Evolutionary conservation across 2,113 vertebrate genomes (phyloP), one percentile per base, ranked within the genome.

Genomic region (Muntiacus reevesi): DNA sequence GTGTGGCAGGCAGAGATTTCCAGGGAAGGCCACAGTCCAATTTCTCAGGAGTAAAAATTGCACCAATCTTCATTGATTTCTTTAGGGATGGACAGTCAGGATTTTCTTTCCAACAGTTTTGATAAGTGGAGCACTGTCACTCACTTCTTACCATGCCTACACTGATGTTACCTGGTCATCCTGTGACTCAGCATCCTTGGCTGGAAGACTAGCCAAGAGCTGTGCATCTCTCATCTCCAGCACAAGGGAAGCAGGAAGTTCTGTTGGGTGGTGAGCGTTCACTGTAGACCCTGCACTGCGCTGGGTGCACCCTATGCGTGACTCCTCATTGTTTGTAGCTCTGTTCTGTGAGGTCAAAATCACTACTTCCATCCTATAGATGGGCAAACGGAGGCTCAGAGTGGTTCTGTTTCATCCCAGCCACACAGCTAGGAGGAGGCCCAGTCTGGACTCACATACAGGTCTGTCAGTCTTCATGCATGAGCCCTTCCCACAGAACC

Each of bases 131-230:
- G 52, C 50, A 17, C 15, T 12, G 60, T 92, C 90, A 90, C 59
- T 16, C 25, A 92, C 62, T 94, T 91, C 90, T 87, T 25, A 71
- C 71, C 67, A 74, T 45, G 62, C 94, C 50, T 91, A 33, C 25
- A 40, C 21, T 0, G 7, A 14, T 54, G 67, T 97, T 50, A 36
- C 47, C 87, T 74, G 86, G 59, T 52, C 55, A 17, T 74, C 33
- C 79, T 2, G 1, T 95, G 96, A 97, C 79, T 97, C 96, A 96
- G 62, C 33, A 64, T 14, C 50, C 45, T 81, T 25, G 13, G 15
- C 67, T 89, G 33, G 64, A 43, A 60, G 67, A 36, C n/a, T n/a
- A n/a, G 79, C 60, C 25, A 43, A 67, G 59, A 45, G 25, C 6
- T 71, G 54, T 57, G 43, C 15, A 33, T 40, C 36, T 89, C 52